Percentiles rank a stretch among this genome's conserved stretches.
Conservation (phyloP, 2,797 vertebrate genomes). For the Micromesistius poutassou region DNA sequence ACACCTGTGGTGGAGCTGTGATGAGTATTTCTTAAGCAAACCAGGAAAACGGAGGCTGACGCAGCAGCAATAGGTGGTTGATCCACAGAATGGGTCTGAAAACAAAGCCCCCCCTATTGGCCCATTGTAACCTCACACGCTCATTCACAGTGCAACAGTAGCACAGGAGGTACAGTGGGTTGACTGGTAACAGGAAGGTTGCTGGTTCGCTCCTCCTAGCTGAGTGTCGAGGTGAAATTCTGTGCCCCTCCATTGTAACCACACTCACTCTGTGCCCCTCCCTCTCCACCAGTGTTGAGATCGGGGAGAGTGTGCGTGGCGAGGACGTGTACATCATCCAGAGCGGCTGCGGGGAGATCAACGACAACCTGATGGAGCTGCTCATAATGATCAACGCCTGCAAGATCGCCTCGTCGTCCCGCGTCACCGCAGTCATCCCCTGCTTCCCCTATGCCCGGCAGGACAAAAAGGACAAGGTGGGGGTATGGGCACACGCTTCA, state of each 20-base stretch:
- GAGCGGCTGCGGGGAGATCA: conserved; percentile 93
- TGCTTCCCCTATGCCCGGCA: conserved; percentile 93
- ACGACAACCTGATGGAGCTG: conserved; percentile 94
- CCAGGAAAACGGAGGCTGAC: neutral
- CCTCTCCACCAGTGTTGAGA: conserved; percentile 79
- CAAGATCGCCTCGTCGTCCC: conserved; percentile 91
- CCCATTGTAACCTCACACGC: neutral
- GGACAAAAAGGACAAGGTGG: conserved; percentile 95
- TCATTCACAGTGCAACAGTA: too few relatives aligned
- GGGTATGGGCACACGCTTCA: too few relatives aligned
- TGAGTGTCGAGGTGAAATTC: too few relatives aligned
- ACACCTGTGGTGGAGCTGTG: too few relatives aligned
- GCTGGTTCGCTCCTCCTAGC: too few relatives aligned
- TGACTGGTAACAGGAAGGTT: too few relatives aligned
- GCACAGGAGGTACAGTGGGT: too few relatives aligned
- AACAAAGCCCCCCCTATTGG: too few relatives aligned
- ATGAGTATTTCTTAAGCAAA: neutral
- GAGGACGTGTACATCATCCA: conserved; percentile 95
- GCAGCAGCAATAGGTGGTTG: too few relatives aligned
- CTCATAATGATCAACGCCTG: conserved; percentile 97
- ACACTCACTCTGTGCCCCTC: neutral
- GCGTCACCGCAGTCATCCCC: conserved; percentile 93
- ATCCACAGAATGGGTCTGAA: too few relatives aligned
- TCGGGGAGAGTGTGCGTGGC: conserved; percentile 92
- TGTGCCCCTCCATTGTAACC: neutral